These are phyloP conservation scores for Sinocyclocheilus rhinocerous DNA, from an alignment of 2,113 vertebrate species.

Conservation along the genomic window DNA sequence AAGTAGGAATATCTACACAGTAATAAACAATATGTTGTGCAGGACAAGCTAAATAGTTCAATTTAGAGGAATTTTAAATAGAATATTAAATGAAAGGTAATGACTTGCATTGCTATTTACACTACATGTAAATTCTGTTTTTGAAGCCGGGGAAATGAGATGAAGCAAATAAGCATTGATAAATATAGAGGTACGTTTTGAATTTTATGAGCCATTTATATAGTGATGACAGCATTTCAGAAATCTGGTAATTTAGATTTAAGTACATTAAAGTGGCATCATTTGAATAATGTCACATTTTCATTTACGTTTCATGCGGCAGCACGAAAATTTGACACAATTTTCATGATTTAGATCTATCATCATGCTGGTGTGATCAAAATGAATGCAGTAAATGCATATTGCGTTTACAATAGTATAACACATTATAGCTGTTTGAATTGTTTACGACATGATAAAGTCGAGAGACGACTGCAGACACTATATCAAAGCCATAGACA, in stretches of 20 bases:
- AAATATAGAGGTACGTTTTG: neutral
- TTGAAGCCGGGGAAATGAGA: neutral
- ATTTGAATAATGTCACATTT: conserved; percentile 31
- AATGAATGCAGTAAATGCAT: neutral
- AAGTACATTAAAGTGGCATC: conserved; percentile 23
- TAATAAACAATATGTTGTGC: neutral
- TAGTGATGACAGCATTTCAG: neutral
- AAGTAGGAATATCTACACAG: no score
- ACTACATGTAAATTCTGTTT: neutral
- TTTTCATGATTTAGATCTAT: neutral
- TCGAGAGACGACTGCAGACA: conserved; percentile 68
- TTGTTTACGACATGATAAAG: neutral
- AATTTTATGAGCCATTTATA: neutral
- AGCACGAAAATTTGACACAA: neutral
- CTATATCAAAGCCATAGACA: conserved; percentile 42
- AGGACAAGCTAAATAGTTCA: neutral
- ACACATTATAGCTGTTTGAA: neutral
- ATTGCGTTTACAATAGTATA: conserved; percentile 23
- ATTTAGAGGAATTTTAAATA: neutral
- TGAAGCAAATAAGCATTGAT: neutral
- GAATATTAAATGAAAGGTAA: neutral
- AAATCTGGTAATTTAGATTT: conserved; percentile 16
- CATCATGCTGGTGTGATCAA: neutral
- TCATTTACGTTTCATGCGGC: neutral
- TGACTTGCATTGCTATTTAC: neutral